Conservation (phyloP, 1,140 invertebrate species). For the Lasioglossum baleicum region DNA sequence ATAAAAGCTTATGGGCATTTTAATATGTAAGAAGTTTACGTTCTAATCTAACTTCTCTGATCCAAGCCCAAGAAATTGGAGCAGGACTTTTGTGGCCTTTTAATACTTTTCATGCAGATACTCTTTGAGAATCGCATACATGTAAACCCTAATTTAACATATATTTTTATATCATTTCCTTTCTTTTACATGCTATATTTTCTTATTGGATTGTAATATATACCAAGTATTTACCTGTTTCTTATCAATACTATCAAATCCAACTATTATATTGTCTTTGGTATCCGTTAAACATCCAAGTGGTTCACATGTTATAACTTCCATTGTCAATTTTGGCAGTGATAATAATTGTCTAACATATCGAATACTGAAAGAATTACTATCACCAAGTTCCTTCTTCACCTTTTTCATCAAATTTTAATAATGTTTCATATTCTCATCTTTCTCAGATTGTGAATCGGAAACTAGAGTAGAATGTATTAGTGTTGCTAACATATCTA, state of each 20-base stretch:
- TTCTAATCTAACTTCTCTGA: conserved; percentile 95
- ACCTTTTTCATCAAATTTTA: conserved; percentile 97
- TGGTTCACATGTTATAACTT: conserved; percentile 95
- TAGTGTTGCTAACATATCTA: conserved; percentile 97
- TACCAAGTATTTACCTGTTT: conserved; percentile 84
- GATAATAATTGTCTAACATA: conserved; percentile 94
- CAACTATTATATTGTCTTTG: conserved; percentile 96
- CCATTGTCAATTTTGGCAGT: conserved; percentile 90
- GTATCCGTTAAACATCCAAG: conserved; percentile 94
- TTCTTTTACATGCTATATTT: too few species aligned
- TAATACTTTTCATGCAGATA: conserved; percentile 97
- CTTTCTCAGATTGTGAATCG: conserved; percentile 88
- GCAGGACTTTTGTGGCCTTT: conserved; percentile 97
- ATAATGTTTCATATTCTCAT: conserved; percentile 95
- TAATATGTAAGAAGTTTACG: conserved; percentile 95
- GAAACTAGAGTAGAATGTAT: conserved; percentile 95
- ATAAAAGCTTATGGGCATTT: conserved; percentile 90
- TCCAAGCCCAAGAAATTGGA: conserved; percentile 97
- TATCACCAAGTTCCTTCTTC: conserved; percentile 95
- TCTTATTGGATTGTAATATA: conserved; percentile 17
- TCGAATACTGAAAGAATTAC: conserved; percentile 90
- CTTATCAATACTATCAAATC: conserved; percentile 95
- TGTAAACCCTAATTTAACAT: conserved; percentile 88
- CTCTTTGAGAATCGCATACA: conserved; percentile 95
- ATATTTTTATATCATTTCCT: too few species aligned